Conservation (phyloP, 2,113 vertebrate species). For the Ammodramus savannarum region DNA sequence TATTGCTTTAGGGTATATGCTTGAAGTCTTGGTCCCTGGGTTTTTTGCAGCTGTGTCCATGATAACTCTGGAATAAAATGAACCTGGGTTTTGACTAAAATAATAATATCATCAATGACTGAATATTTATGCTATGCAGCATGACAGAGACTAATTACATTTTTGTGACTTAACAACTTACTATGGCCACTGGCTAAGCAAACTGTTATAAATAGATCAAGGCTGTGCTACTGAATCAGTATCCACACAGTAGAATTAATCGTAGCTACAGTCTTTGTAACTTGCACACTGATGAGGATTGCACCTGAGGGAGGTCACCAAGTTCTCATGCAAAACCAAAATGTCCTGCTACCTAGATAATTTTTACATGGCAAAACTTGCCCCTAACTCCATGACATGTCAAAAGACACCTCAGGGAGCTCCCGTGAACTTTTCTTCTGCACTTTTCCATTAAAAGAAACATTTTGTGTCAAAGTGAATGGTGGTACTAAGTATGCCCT, state of each 20-base stretch:
- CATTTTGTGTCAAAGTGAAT: not conserved
- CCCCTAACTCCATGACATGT: fast-evolving
- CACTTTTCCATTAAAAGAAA: not conserved
- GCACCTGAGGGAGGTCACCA: not conserved
- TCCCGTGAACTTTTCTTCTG: not conserved
- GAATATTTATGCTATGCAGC: not conserved
- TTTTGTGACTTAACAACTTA: not conserved
- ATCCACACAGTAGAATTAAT: not conserved
- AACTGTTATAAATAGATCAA: not conserved
- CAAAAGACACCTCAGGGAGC: not conserved
- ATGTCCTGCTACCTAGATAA: not conserved
- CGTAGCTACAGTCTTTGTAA: fast-evolving
- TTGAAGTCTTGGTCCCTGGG: not conserved
- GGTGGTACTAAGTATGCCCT: not conserved
- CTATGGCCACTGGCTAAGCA: not conserved
- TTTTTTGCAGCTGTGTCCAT: not conserved
- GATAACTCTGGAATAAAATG: not conserved
- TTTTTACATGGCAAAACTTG: not conserved
- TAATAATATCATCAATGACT: not conserved
- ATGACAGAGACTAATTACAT: not conserved
- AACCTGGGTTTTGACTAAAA: not conserved
- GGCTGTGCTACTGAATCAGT: not conserved
- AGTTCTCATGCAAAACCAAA: not conserved
- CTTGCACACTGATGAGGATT: not conserved
- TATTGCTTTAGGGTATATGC: not conserved